These are phyloP conservation scores for Meles meles DNA, from an alignment of 2,113 vertebrate species.

Conservation along the genomic window DNA sequence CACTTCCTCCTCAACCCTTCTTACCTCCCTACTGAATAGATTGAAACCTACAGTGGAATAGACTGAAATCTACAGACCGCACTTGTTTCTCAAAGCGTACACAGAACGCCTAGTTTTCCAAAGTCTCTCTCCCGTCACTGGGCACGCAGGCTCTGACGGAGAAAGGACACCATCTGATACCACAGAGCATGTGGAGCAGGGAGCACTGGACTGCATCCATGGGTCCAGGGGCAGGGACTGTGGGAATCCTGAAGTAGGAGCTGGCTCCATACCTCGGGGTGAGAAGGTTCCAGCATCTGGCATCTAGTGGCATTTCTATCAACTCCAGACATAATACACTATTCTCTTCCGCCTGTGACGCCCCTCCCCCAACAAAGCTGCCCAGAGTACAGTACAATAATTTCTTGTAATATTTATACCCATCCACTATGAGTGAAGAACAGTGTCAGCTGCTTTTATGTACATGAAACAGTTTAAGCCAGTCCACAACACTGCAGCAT, in stretches of 20 bases:
- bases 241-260: background rate
- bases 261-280: background rate
- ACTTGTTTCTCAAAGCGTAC: background rate
- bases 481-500: background rate
- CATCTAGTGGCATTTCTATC: background rate
- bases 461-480: conserved; percentile 5
- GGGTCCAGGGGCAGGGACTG: background rate
- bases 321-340: background rate
- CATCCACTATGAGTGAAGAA: background rate
- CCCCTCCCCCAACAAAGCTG: background rate
- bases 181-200: background rate
- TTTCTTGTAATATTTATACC: background rate
- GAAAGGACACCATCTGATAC: background rate
- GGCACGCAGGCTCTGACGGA: background rate
- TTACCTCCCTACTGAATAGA: conserved; percentile 1
- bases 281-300: background rate
- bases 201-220: background rate
- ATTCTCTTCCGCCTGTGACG: background rate
- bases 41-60: no score
- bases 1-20: background rate
- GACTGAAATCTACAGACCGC: background rate
- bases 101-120: background rate
- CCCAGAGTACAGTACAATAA: background rate
- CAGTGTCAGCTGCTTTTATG: background rate
- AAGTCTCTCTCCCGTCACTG: background rate